Percentiles rank a stretch among this genome's conserved stretches.
These are phyloP conservation scores for Azemiops feae DNA, from an alignment of 2,113 vertebrate genomes.

Conservation along the genomic window DNA sequence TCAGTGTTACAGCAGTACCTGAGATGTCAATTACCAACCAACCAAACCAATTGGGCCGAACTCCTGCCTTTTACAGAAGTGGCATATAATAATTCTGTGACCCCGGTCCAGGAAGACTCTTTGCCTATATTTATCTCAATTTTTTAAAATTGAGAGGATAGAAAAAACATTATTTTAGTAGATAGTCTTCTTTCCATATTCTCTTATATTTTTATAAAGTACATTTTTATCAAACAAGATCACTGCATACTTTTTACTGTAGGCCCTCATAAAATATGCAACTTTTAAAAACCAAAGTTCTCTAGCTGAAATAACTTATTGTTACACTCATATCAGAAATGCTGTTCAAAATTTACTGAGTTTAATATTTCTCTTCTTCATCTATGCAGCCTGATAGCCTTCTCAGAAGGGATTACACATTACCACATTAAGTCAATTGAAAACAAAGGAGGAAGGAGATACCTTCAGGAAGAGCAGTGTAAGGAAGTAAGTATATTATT, in stretches of 20 bases:
- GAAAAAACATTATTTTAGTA: neutral
- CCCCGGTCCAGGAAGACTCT: neutral
- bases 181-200: neutral
- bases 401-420: neutral
- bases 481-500: neutral
- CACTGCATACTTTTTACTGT: neutral
- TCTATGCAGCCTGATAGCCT: neutral
- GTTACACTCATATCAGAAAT: neutral
- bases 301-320: neutral
- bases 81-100: neutral
- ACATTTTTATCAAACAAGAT: neutral
- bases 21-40: too few relatives aligned
- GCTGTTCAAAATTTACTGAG: neutral
- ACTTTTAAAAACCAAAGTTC: neutral
- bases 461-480: too few relatives aligned
- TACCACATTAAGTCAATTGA: neutral
- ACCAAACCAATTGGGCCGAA: too few relatives aligned
- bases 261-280: neutral
- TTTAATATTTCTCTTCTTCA: neutral
- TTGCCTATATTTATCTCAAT: neutral
- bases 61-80: too few relatives aligned
- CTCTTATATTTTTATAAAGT: neutral
- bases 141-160: neutral
- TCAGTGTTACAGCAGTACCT: too few relatives aligned
- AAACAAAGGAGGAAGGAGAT: neutral